phyloP scores from a whole-genome alignment of 2,113 vertebrate genomes.

The Cochlearius cochlearius region DNA sequence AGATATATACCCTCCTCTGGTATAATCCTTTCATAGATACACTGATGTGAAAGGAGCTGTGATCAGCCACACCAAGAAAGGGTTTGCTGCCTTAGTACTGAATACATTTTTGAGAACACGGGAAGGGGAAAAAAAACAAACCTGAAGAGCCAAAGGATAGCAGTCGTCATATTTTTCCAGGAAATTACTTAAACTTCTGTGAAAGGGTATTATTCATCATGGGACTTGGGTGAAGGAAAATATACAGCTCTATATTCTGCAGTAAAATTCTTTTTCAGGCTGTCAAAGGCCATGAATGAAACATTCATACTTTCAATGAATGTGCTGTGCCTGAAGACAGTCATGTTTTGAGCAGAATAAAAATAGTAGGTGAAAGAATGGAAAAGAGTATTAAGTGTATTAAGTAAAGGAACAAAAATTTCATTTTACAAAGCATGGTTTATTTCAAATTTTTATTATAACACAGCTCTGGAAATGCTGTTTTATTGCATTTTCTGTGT shows the following conservation, averaged over 20 bases:
- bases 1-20: not conserved
- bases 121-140: not conserved
- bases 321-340: slow-evolving; percentile 19
- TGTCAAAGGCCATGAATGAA: slow-evolving; percentile 37
- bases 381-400: not conserved
- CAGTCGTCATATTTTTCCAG: not conserved
- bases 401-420: not conserved
- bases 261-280: not conserved
- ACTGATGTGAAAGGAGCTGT: not conserved
- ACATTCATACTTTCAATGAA: slow-evolving; percentile 43
- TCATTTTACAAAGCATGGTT: not conserved
- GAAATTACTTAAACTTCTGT: not conserved
- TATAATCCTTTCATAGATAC: not conserved
- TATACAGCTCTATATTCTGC: not conserved
- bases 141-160: not conserved
- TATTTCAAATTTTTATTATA: not conserved
- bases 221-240: not conserved
- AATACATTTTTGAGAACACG: not conserved
- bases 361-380: slow-evolving; percentile 31
- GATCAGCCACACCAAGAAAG: not conserved
- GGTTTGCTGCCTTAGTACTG: not conserved
- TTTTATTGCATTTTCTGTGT: not conserved
- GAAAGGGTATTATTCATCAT: slow-evolving; percentile 12
- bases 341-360: slow-evolving; percentile 17
- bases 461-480: not conserved